Conservation (phyloP, 1,140 invertebrate species). For the Hetaerina americana region DNA sequence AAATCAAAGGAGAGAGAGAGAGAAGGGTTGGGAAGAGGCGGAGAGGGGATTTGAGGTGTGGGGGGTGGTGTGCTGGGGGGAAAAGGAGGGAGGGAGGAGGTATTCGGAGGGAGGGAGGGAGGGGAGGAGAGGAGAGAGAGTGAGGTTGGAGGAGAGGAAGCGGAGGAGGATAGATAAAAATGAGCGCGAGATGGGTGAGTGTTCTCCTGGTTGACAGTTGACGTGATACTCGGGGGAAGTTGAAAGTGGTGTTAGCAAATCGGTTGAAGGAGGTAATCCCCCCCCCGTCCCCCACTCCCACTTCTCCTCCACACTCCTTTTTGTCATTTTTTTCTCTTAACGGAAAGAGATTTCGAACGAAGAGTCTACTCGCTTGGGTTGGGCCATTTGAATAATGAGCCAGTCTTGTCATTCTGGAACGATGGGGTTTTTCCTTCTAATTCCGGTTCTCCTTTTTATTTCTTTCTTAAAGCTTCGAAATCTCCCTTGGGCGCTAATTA, state of each 20-base stretch:
- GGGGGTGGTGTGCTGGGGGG: too few relatives aligned
- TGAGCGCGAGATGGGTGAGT: background rate
- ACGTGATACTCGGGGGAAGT: background rate
- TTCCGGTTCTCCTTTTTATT: background rate
- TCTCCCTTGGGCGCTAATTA: background rate
- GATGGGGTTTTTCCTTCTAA: background rate
- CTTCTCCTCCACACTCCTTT: too few relatives aligned
- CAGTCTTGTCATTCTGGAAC: background rate
- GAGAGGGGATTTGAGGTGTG: too few relatives aligned
- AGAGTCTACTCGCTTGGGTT: background rate
- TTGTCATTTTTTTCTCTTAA: background rate
- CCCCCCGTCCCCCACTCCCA: background rate
- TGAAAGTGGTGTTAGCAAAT: background rate
- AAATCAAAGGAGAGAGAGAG: too few relatives aligned
- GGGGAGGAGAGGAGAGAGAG: too few relatives aligned
- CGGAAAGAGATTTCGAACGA: background rate
- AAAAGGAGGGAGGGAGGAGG: too few relatives aligned
- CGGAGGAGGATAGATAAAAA: background rate
- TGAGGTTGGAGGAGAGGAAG: too few relatives aligned
- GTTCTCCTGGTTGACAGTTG: background rate
- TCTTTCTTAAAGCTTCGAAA: background rate
- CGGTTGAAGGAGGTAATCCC: background rate
- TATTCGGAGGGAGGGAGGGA: too few relatives aligned
- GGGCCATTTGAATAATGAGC: background rate
- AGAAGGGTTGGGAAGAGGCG: too few relatives aligned